These are phyloP conservation scores for Pangasius djambal DNA, from an alignment of 2,797 vertebrate species.

Conservation along the genomic window DNA sequence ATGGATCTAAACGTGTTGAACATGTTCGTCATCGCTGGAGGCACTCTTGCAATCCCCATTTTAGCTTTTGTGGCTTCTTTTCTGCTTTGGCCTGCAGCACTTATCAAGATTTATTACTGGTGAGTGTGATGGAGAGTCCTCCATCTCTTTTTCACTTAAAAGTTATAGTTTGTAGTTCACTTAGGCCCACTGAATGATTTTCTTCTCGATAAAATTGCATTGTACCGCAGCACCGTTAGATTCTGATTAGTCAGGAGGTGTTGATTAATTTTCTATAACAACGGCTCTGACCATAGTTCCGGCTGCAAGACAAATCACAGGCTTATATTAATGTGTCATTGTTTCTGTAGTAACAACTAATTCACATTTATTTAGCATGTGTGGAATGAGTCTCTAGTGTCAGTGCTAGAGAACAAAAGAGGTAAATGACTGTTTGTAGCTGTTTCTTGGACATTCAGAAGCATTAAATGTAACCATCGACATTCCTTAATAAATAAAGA, in stretches of 20 bases:
- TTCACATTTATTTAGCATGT: neutral
- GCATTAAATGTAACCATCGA: neutral
- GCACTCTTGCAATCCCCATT: slow-evolving; percentile 83
- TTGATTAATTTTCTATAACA: neutral
- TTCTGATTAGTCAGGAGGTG: neutral
- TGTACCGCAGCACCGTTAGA: neutral
- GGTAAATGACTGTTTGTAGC: neutral
- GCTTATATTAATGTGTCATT: neutral
- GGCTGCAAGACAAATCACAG: neutral
- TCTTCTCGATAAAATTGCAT: neutral
- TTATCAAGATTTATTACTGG: slow-evolving; percentile 87
- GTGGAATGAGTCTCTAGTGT: neutral
- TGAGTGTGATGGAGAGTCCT: slow-evolving; percentile 53
- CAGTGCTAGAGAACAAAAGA: neutral
- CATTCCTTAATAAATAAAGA: neutral
- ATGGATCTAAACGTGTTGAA: slow-evolving; percentile 84
- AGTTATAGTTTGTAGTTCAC: neutral
- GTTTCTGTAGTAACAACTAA: neutral
- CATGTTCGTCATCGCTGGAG: slow-evolving; percentile 82
- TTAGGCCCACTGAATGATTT: neutral
- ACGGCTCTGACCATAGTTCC: too few relatives aligned
- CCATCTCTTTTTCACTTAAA: too few relatives aligned
- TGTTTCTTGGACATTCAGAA: neutral
- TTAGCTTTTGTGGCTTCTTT: slow-evolving; percentile 85
- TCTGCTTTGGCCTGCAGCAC: slow-evolving; percentile 80